Evolutionary conservation across 2,888 invertebrate genomes (phyloP), one percentile per base, ranked within the genome.

Genomic region (Leucophora obtusa): DNA sequence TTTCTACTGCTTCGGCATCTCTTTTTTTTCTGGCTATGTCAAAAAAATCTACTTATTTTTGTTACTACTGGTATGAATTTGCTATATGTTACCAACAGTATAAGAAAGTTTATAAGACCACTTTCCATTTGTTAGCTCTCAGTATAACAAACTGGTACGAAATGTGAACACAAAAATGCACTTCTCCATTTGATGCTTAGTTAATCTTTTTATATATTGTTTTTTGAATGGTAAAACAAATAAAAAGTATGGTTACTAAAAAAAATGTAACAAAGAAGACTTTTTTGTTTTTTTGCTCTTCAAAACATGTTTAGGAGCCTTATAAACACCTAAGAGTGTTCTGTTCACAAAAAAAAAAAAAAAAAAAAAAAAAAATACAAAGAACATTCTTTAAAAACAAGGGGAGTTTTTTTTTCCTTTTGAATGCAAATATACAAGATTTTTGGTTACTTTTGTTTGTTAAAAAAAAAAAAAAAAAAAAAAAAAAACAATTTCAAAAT

Each of bases 101-200:
- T n/a, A 6, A 47, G 2, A 6, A 47, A 47, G 15, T n/a, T n/a
- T 7, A n/a, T 14, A 14, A 5, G 0, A 47, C n/a, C 6, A n/a
- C 43, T 4, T 28, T 7, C 5, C n/a, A 2, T 47, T n/a, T 10
- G n/a, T 5, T 38, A 38, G n/a, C 43, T 2, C 9, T n/a, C 3
- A 47, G 43, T n/a, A 14, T 47, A n/a, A 47, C 1, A 47, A 47
- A 47, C n/a, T 47, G 6, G 43, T 7, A 47, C 43, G n/a, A 14
- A n/a, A 47, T 47, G 11, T 47, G 43, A 47, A 47, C n/a, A 47
- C 43, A 47, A 47, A 47, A 47, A 47, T 47, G 33, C 33, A 33
- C 56, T 58, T 58, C 56, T 47, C 43, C 14, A 6, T 1, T 47
- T 47, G 43, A n/a, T 47, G 43, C 38, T 38, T 38, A 38, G 38